Evolutionary conservation across 1,140 invertebrate genomes (phyloP), one percentile per base, ranked within the genome.

Genomic region (Meteorus sp.): DNA sequence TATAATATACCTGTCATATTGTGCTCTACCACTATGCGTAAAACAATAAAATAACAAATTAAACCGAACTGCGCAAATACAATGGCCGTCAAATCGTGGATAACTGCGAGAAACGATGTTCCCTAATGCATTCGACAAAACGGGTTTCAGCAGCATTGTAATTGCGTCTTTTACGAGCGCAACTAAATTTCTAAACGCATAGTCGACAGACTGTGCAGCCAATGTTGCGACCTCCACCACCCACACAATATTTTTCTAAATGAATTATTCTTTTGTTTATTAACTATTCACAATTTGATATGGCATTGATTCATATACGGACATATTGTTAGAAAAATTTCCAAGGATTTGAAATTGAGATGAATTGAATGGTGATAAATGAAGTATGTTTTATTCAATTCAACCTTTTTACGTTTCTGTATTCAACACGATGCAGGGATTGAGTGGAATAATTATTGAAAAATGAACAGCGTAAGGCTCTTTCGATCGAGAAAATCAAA

Each of bases 141-240:
- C 65, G 64, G 65, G 66, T 62, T 65, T 48, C 55, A 62, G 64
- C 62, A 59, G n/a, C 62, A 27, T 62, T 68, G 69, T 75, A 75
- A 75, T 73, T 73, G 68, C 63, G 61, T 59, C 67, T 70, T 74
- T 75, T 75, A 77, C 65, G 70, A 73, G 69, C 70, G 71, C 64
- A 67, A 67, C 69, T 72, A 73, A 74, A 70, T 71, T n/a, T n/a
- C 66, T 63, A 72, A 66, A 54, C 57, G 64, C 59, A 63, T 60
- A 59, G 60, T 62, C 57, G 62, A 62, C 60, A 50, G 13, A 61
- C 63, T n/a, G 61, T 61, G 53, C 43, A 37, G 23, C n/a, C n/a
- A n/a, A n/a, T n/a, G n/a, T 43, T 17, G 39, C 19, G 13, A 27
- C 19, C 29, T 29, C 22, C 23, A 59, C 20, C 27, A n/a, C n/a